These are phyloP conservation scores for Rutilus rutilus DNA, from an alignment of 2,113 vertebrate species.

Conservation along the genomic window DNA sequence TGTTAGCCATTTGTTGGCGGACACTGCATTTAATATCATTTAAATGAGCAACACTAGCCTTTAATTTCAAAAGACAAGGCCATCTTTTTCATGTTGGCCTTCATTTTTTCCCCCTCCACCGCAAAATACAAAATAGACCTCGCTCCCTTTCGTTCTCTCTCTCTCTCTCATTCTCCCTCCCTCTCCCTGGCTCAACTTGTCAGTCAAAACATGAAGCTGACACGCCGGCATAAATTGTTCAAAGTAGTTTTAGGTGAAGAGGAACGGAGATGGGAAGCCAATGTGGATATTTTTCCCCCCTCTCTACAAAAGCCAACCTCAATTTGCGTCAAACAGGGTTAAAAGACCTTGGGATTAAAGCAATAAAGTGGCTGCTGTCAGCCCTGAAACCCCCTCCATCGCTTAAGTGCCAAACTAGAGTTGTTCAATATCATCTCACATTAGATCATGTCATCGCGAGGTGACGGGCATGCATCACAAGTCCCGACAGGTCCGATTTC, in stretches of 20 bases:
- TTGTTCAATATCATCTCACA: slow-evolving; percentile 99
- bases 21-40: slow-evolving; percentile 55
- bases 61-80: slow-evolving; percentile 53
- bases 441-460: slow-evolving; percentile 91
- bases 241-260: slow-evolving; percentile 85
- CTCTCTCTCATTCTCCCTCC: slow-evolving; percentile 3
- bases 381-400: slow-evolving; percentile 87
- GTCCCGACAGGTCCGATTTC: slow-evolving; percentile 92
- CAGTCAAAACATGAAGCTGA: slow-evolving; percentile 85
- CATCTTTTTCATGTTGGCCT: slow-evolving; percentile 65
- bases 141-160: background rate
- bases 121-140: slow-evolving; percentile 26
- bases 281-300: slow-evolving; percentile 74
- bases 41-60: slow-evolving; percentile 43
- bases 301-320: slow-evolving; percentile 90
- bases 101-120: slow-evolving; percentile 5
- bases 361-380: slow-evolving; percentile 98
- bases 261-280: slow-evolving; percentile 79
- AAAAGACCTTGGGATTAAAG: slow-evolving; percentile 98
- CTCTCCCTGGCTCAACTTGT: slow-evolving; percentile 73
- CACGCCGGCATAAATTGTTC: slow-evolving; percentile 85
- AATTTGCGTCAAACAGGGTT: slow-evolving; percentile 98
- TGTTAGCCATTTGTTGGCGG: slow-evolving; percentile 54
- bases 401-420: slow-evolving; percentile 91
- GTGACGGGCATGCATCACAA: slow-evolving; percentile 91